Evolutionary conservation across 2,113 vertebrate species (phyloP), one percentile per base, ranked within the genome.

Genomic region (Spermophilus dauricus): DNA sequence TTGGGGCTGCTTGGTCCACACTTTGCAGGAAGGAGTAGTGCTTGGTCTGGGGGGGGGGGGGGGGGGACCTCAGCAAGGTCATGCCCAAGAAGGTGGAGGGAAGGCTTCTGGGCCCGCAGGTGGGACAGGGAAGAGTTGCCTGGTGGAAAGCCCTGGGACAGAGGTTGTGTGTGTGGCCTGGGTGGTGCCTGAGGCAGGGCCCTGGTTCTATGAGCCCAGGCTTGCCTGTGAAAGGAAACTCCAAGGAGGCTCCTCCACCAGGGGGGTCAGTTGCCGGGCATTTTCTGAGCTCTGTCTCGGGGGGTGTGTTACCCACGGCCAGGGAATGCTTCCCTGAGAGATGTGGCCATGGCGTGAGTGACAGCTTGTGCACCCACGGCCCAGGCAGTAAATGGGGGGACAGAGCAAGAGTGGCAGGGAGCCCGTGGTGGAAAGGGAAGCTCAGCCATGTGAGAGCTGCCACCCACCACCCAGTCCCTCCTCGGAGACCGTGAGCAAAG

Each of bases 361-460:
- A 8, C 45, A 42, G 26, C 37, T 30, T 37, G 20, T 82, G 39
- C 22, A 0, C 53, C 1, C 0, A 39, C 11, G 22, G 1, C 72
- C 4, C 3, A 73, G n/a, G 75, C 67, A 67, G 30, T 28, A 12
- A 53, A 42, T 39, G 14, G 28, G 39, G 56, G 56, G 82, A 53
- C 14, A 75, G 22, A 75, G 16, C 30, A 65, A 48, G 32, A 65
- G 30, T 58, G 20, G 34, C 48, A 63, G 39, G 37, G 18, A 72
- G 11, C 69, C 45, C 14, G n/a, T 28, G n/a, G 30, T 34, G 24
- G 45, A 56, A 56, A 28, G 39, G 30, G 58, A 45, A 53, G 28
- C 39, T 3, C 0, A 32, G n/a, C 34, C 2, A 0, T 10, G 0
- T 51, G 42, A 65, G 53, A 34, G n/a, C 75, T 51, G n/a, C 56